A percentile compares a stretch with the other conserved stretches of the same genome.
Evolutionary conservation across 2,888 invertebrate genomes (phyloP).

Genomic region (Lymantria dispar): DNA sequence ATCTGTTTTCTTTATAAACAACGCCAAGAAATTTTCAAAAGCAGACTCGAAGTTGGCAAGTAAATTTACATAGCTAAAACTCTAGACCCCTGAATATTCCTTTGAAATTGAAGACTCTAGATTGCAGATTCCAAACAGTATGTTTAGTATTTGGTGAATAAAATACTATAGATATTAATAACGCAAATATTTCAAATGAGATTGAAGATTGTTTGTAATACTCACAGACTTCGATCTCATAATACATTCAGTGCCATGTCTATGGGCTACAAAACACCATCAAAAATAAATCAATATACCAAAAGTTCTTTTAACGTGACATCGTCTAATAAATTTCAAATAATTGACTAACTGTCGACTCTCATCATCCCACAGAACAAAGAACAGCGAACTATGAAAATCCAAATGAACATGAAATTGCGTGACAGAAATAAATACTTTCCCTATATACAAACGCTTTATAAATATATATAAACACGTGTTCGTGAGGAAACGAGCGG

Average conservation of each 20-base stretch:
- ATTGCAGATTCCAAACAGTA: too few species aligned
- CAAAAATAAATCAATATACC: constrained; percentile 41
- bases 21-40: too few species aligned
- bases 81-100: too few species aligned
- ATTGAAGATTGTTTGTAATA: too few species aligned
- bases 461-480: constrained; percentile 71
- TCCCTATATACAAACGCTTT: constrained; percentile 51
- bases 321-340: constrained; percentile 53
- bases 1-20: too few species aligned
- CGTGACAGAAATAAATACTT: constrained; percentile 76
- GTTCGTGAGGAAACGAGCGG: constrained; percentile 73
- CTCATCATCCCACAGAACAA: constrained; percentile 33
- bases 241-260: not conserved
- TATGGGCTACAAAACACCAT: constrained; percentile 21
- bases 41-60: too few species aligned
- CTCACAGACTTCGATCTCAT: not conserved
- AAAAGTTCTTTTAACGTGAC: constrained; percentile 52
- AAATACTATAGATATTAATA: too few species aligned
- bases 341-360: constrained; percentile 56
- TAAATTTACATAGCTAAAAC: too few species aligned
- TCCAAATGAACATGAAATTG: constrained; percentile 64
- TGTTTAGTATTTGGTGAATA: too few species aligned
- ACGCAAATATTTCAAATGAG: too few species aligned
- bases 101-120: too few species aligned
- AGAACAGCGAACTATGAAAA: constrained; percentile 53